Conservation (phyloP, 1,140 invertebrate genomes). For the Pseudomyrmex dendroicus region DNA sequence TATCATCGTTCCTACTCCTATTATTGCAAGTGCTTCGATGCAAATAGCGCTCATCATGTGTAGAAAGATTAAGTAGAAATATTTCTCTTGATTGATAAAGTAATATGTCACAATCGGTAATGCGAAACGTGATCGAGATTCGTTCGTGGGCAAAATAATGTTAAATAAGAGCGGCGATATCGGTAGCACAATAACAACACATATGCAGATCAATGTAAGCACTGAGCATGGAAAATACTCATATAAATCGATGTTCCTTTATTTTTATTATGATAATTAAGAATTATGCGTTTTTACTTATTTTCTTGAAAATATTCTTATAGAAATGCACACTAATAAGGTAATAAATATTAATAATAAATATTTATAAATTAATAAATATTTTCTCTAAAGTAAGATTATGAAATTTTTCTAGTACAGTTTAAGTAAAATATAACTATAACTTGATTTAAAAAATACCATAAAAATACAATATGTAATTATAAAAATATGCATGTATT, state of each 20-base stretch:
- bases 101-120: not conserved
- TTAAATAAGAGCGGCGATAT: not conserved
- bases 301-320: too few species aligned
- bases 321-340: too few species aligned
- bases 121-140: not conserved
- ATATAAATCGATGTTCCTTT: not conserved
- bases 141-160: not conserved
- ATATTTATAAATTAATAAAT: too few species aligned
- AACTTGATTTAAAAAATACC: too few species aligned
- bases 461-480: too few species aligned
- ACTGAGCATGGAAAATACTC: not conserved
- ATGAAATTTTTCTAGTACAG: too few species aligned
- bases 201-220: not conserved
- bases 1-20: not conserved
- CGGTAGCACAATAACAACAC: not conserved
- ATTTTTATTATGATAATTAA: not conserved
- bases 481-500: too few species aligned
- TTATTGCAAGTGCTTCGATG: not conserved
- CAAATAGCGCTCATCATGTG: not conserved
- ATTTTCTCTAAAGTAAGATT: too few species aligned
- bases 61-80: not conserved
- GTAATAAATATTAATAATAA: too few species aligned
- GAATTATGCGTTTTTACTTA: too few species aligned
- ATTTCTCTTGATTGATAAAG: constrained; percentile 1
- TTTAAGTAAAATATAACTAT: too few species aligned